Base-by-base conservation (phyloP, 2,113 vertebrate species). In the Corythaixoides concolor region DNA sequence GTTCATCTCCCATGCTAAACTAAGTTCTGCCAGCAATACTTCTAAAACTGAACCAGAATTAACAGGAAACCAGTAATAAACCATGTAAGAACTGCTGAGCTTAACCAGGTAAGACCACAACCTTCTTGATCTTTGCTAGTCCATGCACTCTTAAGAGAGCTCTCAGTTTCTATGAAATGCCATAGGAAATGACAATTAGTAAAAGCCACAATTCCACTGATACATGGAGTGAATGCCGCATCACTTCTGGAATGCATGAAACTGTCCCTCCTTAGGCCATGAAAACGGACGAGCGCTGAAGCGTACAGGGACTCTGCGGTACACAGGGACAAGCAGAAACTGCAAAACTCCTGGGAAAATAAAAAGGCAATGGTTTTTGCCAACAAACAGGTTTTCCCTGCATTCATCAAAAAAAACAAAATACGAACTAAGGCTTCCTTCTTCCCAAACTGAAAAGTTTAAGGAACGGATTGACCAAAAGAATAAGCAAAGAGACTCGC, bases 241-340 rank as follows among this genome's bases (percentile, higher is more conserved):
- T n/a, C 59, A 3, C 59, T 33, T 39, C 67, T 5, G 28, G 16
- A 60, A 39, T 1, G 8, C 45, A 3, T 18, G 33, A 67, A 77
- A 32, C 26, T 5, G 0, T 4, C 30, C 17, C 63, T 63, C 47
- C 16, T 21, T 9, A 5, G 27, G 20, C 30, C n/a, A 26, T 5
- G 49, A 41, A 47, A 47, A 39, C 0, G 35, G 60, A 17, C 10
- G 18, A n/a, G 37, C 22, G 6, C 37, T 6, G 32, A 45, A 11
- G 18, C 0, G 2, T 1, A 6, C 2, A 23, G 14, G 22, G 15
- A 64, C 32, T 15, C 26, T 5, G 39, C n/a, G 49, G n/a, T 3
- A 32, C 49, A 12, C 30, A 26, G 56, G n/a, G n/a, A 68, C 41
- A 58, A 43, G 50, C 2, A 27, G 50, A 43, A 72, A 24, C 35